Base-by-base conservation (phyloP, 2,797 vertebrate genomes). In the Eulemur rubriventer region DNA sequence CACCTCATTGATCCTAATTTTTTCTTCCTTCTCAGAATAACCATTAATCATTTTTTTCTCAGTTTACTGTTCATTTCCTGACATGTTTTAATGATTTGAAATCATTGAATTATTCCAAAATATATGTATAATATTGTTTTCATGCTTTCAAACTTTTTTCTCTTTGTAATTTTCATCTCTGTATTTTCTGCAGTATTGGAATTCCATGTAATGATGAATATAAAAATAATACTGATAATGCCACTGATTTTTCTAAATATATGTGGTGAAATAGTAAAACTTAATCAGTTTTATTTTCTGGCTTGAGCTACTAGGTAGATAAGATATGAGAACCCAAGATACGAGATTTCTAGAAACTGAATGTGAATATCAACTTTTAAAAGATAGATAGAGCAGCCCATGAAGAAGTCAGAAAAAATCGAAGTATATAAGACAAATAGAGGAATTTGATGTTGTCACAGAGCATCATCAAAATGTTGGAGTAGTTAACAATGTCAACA, bases 241-340 rank as follows among this genome's bases (percentile, higher is more conserved):
- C n/a, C n/a, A 81, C 26, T 63, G 9, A 65, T 72, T 83, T 82
- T 65, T 76, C 38, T 28, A 75, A 35, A 11, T 89, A 11, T 61
- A 16, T 5, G 9, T 17, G 11, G 7, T 38, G 16, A 82, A 48
- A 1, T 20, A 73, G 61, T 72, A 59, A 57, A 87, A 83, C 28
- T 84, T 41, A 35, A 35, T 24, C n/a, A 85, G 12, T 89, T 89
- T 80, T 48, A 61, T 92, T 91, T 91, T 93, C 87, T 81, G 28
- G 7, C 33, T 89, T 78, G 38, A 76, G 20, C 6, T 35, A 26
- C 33, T 50, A 46, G 43, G 20, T 38, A 76, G 12, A 55, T 69
- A 70, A 38, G n/a, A 28, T 73, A 38, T 46, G 57, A 91, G 28
- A 76, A 63, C 35, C 33, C 33, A 76, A 55, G 22, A 69, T 48